Conservation (phyloP, 2,113 vertebrate genomes). For the Notothenia coriiceps region DNA sequence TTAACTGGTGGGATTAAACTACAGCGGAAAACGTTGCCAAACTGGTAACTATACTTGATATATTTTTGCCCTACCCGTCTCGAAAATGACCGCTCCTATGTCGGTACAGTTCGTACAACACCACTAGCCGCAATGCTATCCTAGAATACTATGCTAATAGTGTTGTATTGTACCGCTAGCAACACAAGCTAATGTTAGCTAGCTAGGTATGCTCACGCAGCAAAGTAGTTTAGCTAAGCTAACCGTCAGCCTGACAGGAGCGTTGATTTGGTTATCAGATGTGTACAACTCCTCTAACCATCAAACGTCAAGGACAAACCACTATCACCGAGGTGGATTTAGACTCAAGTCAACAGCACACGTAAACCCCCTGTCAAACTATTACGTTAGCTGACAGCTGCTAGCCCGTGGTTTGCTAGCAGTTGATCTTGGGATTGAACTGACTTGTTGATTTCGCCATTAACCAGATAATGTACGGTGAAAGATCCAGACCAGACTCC, state of each 20-base stretch:
- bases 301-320: neutral
- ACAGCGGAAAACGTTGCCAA: slow-evolving; percentile 43
- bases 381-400: neutral
- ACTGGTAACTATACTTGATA: slow-evolving; percentile 28
- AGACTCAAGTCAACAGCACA: neutral
- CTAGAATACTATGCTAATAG: neutral
- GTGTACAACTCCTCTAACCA: neutral
- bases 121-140: neutral
- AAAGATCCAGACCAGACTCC: slow-evolving; percentile 80
- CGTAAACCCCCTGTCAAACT: neutral
- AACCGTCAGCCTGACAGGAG: slow-evolving; percentile 18
- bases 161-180: slow-evolving; percentile 28
- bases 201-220: slow-evolving; percentile 45
- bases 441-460: slow-evolving; percentile 67
- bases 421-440: slow-evolving; percentile 1
- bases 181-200: slow-evolving; percentile 54
- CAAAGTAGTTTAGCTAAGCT: slow-evolving; percentile 20
- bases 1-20: slow-evolving; percentile 62
- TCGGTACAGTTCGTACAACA: neutral
- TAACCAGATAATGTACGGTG: slow-evolving; percentile 88
- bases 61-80: neutral
- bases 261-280: neutral
- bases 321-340: neutral
- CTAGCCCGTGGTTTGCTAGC: neutral
- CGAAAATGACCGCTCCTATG: neutral